phyloP scores from a whole-genome alignment of 1,140 invertebrate species.

The Drosophila bocki region DNA sequence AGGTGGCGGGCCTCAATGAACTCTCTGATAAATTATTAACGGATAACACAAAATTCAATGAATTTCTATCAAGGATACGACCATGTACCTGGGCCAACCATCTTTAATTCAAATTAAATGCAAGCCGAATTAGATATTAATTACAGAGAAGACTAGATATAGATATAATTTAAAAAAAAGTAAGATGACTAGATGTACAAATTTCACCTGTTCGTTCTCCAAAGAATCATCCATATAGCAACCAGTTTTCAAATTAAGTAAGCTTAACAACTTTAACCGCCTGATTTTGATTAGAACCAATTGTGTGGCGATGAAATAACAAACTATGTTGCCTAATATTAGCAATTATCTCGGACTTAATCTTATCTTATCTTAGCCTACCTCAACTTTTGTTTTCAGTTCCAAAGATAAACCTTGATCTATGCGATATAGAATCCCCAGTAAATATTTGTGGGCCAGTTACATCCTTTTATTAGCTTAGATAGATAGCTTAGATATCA shows the following conservation, averaged over 20 bases:
- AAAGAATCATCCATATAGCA: not conserved
- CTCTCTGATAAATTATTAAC: conserved; percentile 31
- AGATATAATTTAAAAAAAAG: too few relatives aligned
- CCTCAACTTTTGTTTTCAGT: not conserved
- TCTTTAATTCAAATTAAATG: not conserved
- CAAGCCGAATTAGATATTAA: too few relatives aligned
- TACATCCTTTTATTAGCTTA: not conserved
- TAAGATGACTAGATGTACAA: too few relatives aligned
- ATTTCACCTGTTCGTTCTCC: not conserved
- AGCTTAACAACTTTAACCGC: not conserved
- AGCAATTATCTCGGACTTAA: not conserved
- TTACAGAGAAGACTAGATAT: not conserved
- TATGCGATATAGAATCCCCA: not conserved
- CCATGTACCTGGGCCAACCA: not conserved
- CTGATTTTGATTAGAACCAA: not conserved
- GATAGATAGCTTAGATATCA: too few relatives aligned
- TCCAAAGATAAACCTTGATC: not conserved
- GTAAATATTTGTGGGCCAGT: not conserved
- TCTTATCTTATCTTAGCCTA: not conserved
- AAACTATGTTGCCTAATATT: not conserved
- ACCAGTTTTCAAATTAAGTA: not conserved
- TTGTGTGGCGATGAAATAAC: not conserved
- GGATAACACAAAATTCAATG: not conserved
- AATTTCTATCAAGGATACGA: conserved; percentile 16
- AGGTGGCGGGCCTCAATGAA: conserved; percentile 20